Base-by-base conservation (phyloP, 2,797 vertebrate genomes). In the Erpetoichthys calabaricus region DNA sequence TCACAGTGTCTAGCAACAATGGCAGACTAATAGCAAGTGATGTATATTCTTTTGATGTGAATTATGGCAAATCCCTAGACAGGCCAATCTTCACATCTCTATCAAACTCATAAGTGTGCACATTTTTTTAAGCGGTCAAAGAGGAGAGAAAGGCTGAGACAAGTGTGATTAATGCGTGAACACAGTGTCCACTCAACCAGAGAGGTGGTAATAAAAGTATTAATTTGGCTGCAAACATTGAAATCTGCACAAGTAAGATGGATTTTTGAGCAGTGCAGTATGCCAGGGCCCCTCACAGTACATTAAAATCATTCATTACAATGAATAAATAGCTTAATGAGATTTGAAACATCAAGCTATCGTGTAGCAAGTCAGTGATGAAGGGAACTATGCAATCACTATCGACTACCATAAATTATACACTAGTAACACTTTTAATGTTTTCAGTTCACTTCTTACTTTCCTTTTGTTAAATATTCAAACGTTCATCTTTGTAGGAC, bases 391-490 rank as follows among this genome's bases (percentile, higher is more conserved):
- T 49, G 73, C 62, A 71, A 81, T 73, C 62, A 47, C 80, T 81
- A 78, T 75, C 85, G 77, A 68, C 3, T 60, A 68, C 67, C 60
- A 84, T 86, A 85, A 88, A 89, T 90, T 88, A 89, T 80, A 78
- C 80, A 88, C 70, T 78, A 81, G 72, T 73, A 81, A 80, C 78
- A 79, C 75, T 79, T 85, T 76, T 76, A 79, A 71, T 70, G 63
- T 65, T 72, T 69, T 72, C 74, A 77, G 68, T 65, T 78, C 72
- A 68, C 69, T 70, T 59, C 66, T 64, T 62, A 53, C 68, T 80
- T 82, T 80, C 84, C 79, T 76, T 75, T 73, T 69, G 81, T 85
- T 83, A 85, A 88, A 84, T 80, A 87, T 85, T 80, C 86, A 86
- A 79, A 77, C 67, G 71, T 75, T 80, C 78, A 70, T 79, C 81